Conservation (phyloP, 2,888 invertebrate species). For the Thereva nobilitata region DNA sequence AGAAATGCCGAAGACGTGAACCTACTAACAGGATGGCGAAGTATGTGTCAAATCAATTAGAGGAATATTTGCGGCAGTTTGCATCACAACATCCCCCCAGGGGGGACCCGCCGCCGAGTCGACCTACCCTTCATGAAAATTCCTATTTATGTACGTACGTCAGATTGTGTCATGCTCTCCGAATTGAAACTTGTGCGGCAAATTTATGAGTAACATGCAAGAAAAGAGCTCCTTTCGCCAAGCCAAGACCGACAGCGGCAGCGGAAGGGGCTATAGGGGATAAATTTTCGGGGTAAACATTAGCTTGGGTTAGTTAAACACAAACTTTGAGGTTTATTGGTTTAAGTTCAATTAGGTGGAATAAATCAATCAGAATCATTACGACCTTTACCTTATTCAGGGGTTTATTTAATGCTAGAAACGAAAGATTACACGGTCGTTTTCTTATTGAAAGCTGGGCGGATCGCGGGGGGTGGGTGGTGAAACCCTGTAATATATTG, state of each 20-base stretch:
- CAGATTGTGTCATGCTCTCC: not conserved
- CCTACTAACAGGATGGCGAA: slow-evolving; percentile 5
- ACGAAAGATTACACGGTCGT: too few relatives aligned
- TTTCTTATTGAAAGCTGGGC: too few relatives aligned
- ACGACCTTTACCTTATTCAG: slow-evolving; percentile 15
- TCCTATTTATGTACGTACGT: too few relatives aligned
- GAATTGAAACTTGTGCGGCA: slow-evolving; percentile 9
- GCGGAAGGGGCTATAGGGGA: not conserved
- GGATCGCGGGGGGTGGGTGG: too few relatives aligned
- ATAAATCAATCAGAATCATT: slow-evolving; percentile 34
- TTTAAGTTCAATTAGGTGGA: slow-evolving; percentile 38
- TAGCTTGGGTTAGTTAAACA: slow-evolving; percentile 35
- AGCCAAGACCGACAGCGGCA: too few relatives aligned
- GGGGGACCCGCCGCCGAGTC: not conserved
- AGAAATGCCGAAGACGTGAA: slow-evolving; percentile 2
- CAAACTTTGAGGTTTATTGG: slow-evolving; percentile 37
- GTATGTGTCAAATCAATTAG: slow-evolving; percentile 38
- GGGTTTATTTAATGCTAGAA: too few relatives aligned
- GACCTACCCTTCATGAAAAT: too few relatives aligned
- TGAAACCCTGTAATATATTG: too few relatives aligned
- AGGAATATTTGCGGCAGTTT: slow-evolving; percentile 32
- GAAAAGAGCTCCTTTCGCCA: slow-evolving; percentile 2
- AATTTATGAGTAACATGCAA: not conserved
- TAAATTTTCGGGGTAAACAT: slow-evolving; percentile 27
- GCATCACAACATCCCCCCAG: slow-evolving; percentile 9